Percentiles rank a stretch among this genome's conserved stretches.
phyloP scores from a whole-genome alignment of 2,113 vertebrate genomes.

The Vanacampus margaritifer region DNA sequence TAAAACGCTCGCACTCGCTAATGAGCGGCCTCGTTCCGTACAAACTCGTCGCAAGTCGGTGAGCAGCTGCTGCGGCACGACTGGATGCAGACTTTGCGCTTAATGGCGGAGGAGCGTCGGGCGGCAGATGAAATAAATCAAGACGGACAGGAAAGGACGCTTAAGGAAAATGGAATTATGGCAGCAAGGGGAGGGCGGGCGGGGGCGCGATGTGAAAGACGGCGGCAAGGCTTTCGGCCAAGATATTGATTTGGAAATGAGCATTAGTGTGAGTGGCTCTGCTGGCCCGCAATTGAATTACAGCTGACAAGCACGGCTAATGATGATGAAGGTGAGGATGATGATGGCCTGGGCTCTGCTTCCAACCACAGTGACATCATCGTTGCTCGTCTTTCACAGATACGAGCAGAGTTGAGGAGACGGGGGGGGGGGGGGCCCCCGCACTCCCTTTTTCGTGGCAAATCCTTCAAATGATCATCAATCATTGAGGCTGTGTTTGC shows the following conservation, averaged over 20 bases:
- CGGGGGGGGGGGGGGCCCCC: too few species aligned
- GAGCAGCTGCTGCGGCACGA: background rate
- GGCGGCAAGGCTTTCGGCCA: conserved; percentile 44
- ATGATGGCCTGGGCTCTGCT: background rate
- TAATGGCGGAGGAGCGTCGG: background rate
- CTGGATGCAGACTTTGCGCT: background rate
- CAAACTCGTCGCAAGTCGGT: background rate
- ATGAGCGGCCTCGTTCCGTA: background rate
- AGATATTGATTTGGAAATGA: conserved; percentile 65
- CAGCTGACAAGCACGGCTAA: conserved; percentile 36
- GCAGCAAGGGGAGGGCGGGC: background rate
- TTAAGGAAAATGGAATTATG: conserved; percentile 54
- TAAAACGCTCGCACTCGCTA: too few species aligned
- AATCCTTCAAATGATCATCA: too few species aligned
- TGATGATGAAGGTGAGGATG: conserved; percentile 10
- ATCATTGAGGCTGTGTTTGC: too few species aligned
- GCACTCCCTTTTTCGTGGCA: too few species aligned
- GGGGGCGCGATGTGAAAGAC: conserved; percentile 13
- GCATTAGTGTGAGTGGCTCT: conserved; percentile 23
- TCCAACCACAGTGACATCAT: background rate
- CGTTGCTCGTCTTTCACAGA: background rate
- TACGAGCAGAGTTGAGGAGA: background rate
- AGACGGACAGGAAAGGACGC: conserved; percentile 38
- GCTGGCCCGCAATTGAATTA: conserved; percentile 52
- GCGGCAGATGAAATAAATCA: conserved; percentile 31